phyloP scores from a whole-genome alignment of 1,140 invertebrate species.

The Coptotermes formosanus region DNA sequence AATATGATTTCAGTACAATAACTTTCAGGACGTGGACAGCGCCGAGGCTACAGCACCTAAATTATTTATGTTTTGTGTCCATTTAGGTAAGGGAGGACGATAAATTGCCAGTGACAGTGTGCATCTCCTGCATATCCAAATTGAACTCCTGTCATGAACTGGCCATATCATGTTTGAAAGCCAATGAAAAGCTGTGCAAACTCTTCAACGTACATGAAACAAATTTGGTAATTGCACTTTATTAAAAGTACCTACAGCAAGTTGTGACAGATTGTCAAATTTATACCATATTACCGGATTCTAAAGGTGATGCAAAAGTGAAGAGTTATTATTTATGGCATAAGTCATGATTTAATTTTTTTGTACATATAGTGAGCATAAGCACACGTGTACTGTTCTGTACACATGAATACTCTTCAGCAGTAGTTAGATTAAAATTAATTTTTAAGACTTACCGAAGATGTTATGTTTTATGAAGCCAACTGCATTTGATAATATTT shows the following conservation, averaged over 20 bases:
- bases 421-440: too few species aligned
- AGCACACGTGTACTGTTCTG: neutral
- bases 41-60: too few species aligned
- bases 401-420: too few species aligned
- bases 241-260: neutral
- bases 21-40: too few species aligned
- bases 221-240: constrained; percentile 6
- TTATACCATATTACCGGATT: neutral
- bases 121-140: constrained; percentile 61
- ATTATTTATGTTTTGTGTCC: too few species aligned
- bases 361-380: neutral
- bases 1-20: too few species aligned
- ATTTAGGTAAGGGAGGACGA: constrained; percentile 55
- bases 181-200: constrained; percentile 53
- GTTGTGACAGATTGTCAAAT: neutral
- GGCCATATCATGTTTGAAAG: constrained; percentile 53
- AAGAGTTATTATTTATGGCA: neutral
- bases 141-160: constrained; percentile 64
- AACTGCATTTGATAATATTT: too few species aligned
- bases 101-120: constrained; percentile 58
- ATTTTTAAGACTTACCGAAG: too few species aligned
- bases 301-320: neutral
- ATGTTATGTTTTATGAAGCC: too few species aligned
- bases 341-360: neutral
- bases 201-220: neutral